These are phyloP conservation scores for Nothoprocta perdicaria DNA, from an alignment of 2,113 vertebrate species.

Conservation along the genomic window DNA sequence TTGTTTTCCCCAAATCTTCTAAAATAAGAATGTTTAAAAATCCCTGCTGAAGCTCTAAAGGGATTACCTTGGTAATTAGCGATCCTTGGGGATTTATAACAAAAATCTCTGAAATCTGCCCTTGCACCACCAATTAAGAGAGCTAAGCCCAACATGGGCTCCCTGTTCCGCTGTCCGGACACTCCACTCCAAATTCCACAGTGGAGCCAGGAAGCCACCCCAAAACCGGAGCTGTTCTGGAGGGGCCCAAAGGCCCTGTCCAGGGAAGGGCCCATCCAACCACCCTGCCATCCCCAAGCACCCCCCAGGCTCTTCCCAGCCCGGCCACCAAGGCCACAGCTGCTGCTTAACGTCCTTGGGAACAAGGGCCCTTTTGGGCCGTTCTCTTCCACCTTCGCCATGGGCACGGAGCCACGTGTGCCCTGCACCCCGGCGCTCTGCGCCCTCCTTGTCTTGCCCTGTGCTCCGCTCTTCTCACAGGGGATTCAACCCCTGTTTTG, in stretches of 20 bases:
- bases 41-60: background rate
- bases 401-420: background rate
- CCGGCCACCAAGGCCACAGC: background rate
- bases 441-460: background rate
- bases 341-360: background rate
- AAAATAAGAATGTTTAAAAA: rapidly evolving
- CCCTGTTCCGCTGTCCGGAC: background rate
- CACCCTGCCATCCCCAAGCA: background rate
- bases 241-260: background rate
- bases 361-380: background rate
- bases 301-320: too few relatives aligned
- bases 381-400: background rate
- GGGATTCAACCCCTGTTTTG: background rate
- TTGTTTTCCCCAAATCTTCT: rapidly evolving
- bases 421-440: background rate
- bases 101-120: background rate
- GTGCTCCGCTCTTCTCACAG: background rate
- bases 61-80: rapidly evolving
- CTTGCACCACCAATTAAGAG: background rate
- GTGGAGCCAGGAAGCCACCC: too few relatives aligned
- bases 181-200: background rate
- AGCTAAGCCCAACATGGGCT: too few relatives aligned
- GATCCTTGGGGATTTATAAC: too few relatives aligned
- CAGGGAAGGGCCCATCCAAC: background rate
- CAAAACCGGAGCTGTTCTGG: background rate